Evolutionary conservation across 64 coral and sea anemone genomes (phyloP), one percentile per base, ranked within the genome.

Genomic region (Porites lutea): DNA sequence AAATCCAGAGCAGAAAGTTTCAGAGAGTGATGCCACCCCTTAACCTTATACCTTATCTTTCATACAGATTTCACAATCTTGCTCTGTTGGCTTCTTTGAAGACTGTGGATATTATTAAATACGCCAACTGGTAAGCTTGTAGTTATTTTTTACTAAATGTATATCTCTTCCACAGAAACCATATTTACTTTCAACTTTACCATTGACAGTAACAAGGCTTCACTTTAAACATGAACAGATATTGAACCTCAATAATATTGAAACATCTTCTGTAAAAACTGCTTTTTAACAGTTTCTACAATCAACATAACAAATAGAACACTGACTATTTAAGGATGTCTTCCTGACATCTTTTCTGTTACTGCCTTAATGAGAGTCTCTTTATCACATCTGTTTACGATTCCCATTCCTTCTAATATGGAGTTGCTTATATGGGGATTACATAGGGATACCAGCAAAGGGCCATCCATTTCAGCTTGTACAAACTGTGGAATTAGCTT

Each of bases 81-180:
- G 19, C 14, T n/a, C 65, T 72, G 50, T 73, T 87, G 84, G 84
- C 16, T 87, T 87, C 20, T 87, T 87, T 87, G 84, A 87, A 72
- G 84, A 52, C 67, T 87, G 84, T 87, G 84, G 84, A 72, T 87
- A 87, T 87, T 22, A 72, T 13, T 73, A 87, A 73, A 54, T 54
- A 9, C 9, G 4, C 9, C 9, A 54, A 54, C 52, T 54, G 52
- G 52, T 54, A 54, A 54, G 52, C 52, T n/a, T n/a, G n/a, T n/a
- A 54, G 52, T 54, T 4, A 54, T 54, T 54, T 4, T 54, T 54
- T 54, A 54, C 52, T 54, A 54, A 54, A 54, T 9, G 9, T 54
- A 54, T 54, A 9, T 54, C 4, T n/a, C n/a, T n/a, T n/a, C n/a
- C n/a, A n/a, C n/a, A n/a, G n/a, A n/a, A n/a, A n/a, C n/a, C n/a